Evolutionary conservation across 2,888 invertebrate genomes (phyloP).

Genomic region (Tipula vernalis): DNA sequence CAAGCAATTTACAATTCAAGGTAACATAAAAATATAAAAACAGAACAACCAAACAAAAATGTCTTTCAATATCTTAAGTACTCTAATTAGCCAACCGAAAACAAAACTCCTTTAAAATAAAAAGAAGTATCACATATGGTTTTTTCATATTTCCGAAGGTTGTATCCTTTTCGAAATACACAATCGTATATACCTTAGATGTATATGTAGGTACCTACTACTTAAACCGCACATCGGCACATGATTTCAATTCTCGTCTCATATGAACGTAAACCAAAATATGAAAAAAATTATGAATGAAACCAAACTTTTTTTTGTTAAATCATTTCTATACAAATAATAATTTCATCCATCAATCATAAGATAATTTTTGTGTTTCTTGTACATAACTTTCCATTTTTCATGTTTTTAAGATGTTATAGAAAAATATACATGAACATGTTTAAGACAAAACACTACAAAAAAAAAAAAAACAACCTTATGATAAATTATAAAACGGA

Average conservation of each 20-base stretch:
- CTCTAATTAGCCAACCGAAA: background rate
- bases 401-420: background rate
- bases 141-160: background rate
- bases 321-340: background rate
- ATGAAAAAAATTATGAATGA: background rate
- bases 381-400: background rate
- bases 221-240: background rate
- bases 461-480: background rate
- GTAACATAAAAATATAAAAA: no score
- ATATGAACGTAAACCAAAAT: background rate
- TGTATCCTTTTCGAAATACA: background rate
- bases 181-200: no score
- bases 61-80: background rate
- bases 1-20: no score
- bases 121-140: background rate
- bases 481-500: slow-evolving; percentile 7
- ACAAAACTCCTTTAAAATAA: background rate
- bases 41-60: background rate
- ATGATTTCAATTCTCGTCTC: background rate
- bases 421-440: background rate
- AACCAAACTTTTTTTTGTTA: background rate
- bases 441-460: background rate
- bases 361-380: background rate
- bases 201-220: background rate
- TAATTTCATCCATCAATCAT: background rate